Percentiles rank a stretch among this genome's conserved stretches.
Evolutionary conservation across 1,140 invertebrate species (phyloP).

Genomic region (Drosophila orosa): DNA sequence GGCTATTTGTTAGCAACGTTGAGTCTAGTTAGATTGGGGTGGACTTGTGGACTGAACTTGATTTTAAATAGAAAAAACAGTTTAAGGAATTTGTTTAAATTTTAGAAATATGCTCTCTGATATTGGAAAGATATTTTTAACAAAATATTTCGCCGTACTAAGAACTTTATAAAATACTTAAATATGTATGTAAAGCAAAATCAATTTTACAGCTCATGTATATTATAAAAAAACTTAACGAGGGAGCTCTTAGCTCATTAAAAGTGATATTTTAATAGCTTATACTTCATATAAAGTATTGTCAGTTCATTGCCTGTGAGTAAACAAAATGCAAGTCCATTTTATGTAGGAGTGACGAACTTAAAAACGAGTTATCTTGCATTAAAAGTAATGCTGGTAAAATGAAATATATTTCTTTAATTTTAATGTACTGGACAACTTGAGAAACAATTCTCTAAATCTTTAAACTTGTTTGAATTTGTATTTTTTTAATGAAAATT

Average conservation of each 20-base stretch:
- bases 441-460: too few relatives aligned
- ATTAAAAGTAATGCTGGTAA: constrained; percentile 1
- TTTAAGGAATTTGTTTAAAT: background rate
- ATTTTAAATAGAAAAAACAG: background rate
- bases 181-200: background rate
- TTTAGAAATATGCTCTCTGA: background rate
- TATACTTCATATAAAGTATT: background rate
- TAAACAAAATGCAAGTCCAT: background rate
- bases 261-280: background rate
- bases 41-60: background rate
- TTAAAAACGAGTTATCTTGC: background rate
- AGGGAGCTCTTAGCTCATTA: background rate
- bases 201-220: background rate
- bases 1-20: constrained; percentile 45
- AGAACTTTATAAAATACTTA: too few relatives aligned
- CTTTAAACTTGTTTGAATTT: background rate
- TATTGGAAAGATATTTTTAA: background rate
- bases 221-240: background rate
- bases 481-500: background rate
- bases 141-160: background rate
- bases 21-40: background rate
- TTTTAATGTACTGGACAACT: background rate
- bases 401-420: background rate
- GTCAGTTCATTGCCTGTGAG: background rate
- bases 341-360: constrained; percentile 17